Conservation (phyloP, 1,140 invertebrate genomes). For the Nomia melanderi region DNA sequence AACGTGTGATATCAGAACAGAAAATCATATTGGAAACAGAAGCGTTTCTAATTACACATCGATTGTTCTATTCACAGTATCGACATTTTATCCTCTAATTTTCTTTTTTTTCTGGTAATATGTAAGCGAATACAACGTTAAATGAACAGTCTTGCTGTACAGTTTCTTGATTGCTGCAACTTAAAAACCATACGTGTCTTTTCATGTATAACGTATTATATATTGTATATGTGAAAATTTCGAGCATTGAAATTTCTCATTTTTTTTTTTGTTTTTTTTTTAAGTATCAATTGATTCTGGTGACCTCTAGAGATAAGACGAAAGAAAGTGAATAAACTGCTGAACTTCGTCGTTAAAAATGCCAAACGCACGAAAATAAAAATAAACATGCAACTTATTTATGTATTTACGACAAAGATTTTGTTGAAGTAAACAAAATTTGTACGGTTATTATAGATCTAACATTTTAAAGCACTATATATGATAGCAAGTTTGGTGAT, state of each 20-base stretch:
- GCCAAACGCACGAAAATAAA: conserved; percentile 24
- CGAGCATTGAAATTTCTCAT: not conserved
- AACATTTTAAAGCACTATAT: conserved; percentile 27
- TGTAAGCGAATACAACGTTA: conserved; percentile 17
- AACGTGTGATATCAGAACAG: conserved; percentile 20
- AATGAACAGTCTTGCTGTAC: conserved; percentile 24
- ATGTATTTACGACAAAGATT: conserved; percentile 32
- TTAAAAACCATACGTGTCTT: conserved; percentile 6
- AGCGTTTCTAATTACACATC: conserved; percentile 42
- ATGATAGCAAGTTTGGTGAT: conserved; percentile 24
- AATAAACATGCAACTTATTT: conserved; percentile 39
- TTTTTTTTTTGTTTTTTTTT: no score
- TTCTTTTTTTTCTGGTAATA: conserved; percentile 11
- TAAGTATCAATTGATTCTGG: not conserved
- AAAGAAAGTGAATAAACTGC: conserved; percentile 5
- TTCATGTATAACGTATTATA: not conserved
- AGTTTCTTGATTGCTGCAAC: conserved; percentile 15
- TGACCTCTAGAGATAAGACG: not conserved
- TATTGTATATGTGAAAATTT: conserved; percentile 1
- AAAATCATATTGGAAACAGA: not conserved
- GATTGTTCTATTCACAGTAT: conserved; percentile 26
- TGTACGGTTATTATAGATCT: not conserved
- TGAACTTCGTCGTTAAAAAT: conserved; percentile 16
- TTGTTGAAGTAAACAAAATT: conserved; percentile 15
- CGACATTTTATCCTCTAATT: conserved; percentile 16